Base-by-base conservation (phyloP, 2,797 vertebrate genomes). In the Holocentrus rufus region DNA sequence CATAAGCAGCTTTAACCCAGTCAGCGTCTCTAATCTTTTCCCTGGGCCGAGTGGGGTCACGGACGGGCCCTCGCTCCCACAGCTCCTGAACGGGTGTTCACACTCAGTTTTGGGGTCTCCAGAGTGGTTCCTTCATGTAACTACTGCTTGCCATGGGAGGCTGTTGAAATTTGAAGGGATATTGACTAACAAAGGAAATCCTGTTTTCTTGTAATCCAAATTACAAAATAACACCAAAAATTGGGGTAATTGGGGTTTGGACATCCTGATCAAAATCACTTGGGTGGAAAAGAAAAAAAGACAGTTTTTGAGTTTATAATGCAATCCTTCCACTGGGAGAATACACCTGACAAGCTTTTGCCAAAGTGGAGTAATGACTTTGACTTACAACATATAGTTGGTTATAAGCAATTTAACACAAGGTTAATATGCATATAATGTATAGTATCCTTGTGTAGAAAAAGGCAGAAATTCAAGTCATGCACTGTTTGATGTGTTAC, bases 1-100 rank as follows among this genome's bases (percentile, higher is more conserved):
- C 82, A 63, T 92, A 92, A 92, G 88, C 79, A 85, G 90, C 87
- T 92, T 93, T 91, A 78, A 79, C 83, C 56, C 69, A 53, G 83
- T 82, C 81, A 79, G 72, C 46, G 10, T 82, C 67, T 71, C 77
- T 92, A 91, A 93, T 92, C 90, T 85, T 75, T 69, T 39, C 64
- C 62, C 23, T 56, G 63, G 74, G 82, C 69, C 68, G 61, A 58
- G 57, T 57, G 17, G 20, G 34, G 53, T 74, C 54, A 66, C 72
- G 66, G 57, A 77, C 74, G 55, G 49, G 69, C 54, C 53, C 49
- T 34, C 34, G 13, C 22, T 46, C 42, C 13, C 0, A 5, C 18
- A 14, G 27, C 7, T 63, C 15, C 20, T 60, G 4, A 22, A 53
- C 36, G 14, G 67, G n/a, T 20, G 76, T 67, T 47, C 20, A 52